Conservation (phyloP, 2,888 invertebrate species). For the Tortricodes alternella region DNA sequence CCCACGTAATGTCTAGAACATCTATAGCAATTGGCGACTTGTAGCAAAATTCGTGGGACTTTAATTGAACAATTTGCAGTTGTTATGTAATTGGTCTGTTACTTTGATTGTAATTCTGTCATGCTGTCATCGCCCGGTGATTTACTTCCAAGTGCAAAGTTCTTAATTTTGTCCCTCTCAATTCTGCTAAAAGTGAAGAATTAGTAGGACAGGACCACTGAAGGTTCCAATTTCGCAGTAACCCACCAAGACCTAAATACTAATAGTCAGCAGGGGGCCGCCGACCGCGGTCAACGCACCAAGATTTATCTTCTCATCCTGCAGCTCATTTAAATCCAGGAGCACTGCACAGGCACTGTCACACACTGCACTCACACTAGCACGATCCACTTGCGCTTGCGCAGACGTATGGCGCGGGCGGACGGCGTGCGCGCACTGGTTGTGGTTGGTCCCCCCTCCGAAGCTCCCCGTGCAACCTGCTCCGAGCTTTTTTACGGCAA, state of each 20-base stretch:
- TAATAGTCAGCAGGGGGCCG: neutral
- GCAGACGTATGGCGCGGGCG: slow-evolving; percentile 46
- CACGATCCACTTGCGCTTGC: slow-evolving; percentile 30
- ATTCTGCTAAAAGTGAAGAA: no score
- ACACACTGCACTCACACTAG: slow-evolving; percentile 37
- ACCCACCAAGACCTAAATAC: neutral
- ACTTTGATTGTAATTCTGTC: no score
- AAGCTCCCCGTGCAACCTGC: slow-evolving; percentile 54
- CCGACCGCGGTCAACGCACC: slow-evolving; percentile 67
- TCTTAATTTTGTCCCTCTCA: no score
- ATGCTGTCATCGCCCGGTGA: no score
- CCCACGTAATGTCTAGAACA: no score
- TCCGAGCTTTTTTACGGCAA: slow-evolving; percentile 69
- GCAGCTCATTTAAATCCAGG: slow-evolving; percentile 39
- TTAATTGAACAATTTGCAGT: no score
- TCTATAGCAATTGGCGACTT: no score
- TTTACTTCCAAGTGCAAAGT: no score
- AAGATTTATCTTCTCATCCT: slow-evolving; percentile 53
- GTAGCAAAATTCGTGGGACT: no score
- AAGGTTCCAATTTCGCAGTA: no score
- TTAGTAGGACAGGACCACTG: no score
- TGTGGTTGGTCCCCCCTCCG: slow-evolving; percentile 38
- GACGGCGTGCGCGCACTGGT: slow-evolving; percentile 62
- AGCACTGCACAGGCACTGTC: slow-evolving; percentile 36
- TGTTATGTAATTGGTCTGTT: no score